Conservation (phyloP, 2,113 vertebrate species). For the Erpornis zantholeuca region DNA sequence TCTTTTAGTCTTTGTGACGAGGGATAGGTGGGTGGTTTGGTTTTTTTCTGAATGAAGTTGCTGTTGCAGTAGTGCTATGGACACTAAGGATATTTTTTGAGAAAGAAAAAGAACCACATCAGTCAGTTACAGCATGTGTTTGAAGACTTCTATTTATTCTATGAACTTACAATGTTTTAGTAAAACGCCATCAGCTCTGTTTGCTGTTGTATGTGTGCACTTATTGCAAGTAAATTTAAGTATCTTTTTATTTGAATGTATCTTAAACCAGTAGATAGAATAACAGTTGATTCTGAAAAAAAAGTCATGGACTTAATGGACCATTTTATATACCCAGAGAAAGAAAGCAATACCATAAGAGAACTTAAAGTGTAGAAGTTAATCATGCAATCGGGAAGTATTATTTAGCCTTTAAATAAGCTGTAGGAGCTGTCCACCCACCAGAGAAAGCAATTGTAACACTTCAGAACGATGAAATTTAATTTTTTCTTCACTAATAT, state of each 20-base stretch:
- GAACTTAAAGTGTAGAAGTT: constrained; percentile 13
- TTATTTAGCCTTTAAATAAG: constrained; percentile 50
- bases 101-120: constrained; percentile 31
- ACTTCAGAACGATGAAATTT: constrained; percentile 43
- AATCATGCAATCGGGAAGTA: not conserved
- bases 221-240: constrained; percentile 67
- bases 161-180: constrained; percentile 48
- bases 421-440: constrained; percentile 18
- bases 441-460: constrained; percentile 49
- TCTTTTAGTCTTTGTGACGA: not conserved
- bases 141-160: constrained; percentile 75
- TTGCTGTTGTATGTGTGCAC: constrained; percentile 62
- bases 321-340: constrained; percentile 51
- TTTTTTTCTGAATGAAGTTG: constrained; percentile 32
- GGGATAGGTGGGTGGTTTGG: constrained; percentile 18
- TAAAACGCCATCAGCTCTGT: constrained; percentile 44
- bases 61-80: not conserved
- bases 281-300: constrained; percentile 47
- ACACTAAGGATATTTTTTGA: constrained; percentile 37
- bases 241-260: constrained; percentile 84
- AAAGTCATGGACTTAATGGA: constrained; percentile 24
- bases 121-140: constrained; percentile 56
- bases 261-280: constrained; percentile 73
- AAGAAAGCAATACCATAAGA: constrained; percentile 38
- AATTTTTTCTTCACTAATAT: constrained; percentile 63